Evolutionary conservation across 2,888 invertebrate genomes (phyloP), one percentile per base, ranked within the genome.

Genomic region (Eumacrocentrus americanus): DNA sequence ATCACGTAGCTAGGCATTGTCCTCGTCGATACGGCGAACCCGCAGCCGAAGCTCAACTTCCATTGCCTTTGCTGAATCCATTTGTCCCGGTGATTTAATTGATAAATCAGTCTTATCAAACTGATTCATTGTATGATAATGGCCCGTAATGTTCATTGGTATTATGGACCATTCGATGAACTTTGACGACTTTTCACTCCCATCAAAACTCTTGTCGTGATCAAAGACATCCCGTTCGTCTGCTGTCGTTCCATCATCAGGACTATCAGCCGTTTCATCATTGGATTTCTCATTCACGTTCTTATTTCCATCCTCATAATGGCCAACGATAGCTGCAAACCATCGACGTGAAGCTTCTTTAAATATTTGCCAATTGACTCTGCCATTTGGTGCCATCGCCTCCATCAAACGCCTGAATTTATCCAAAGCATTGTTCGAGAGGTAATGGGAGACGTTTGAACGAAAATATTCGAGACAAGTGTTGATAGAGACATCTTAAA

Each of bases 21-120:
- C 71, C 48, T 72, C 71, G 51, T 69, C 70, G 48, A 62, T 68
- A 20, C 65, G 65, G 34, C 67, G 67, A 29, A 73, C 62, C 16
- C 66, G 67, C 48, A 66, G 56, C 37, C 69, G 59, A 20, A 72
- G 63, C 50, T 72, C 70, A 25, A 67, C 48, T 44, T 62, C 60
- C 7, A 51, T 60, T 29, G 60, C 53, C 22, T 57, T 42, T 18
- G 62, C 61, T 4, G 48, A 53, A 47, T 52, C 55, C 35, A 65
- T 63, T 7, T 57, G 57, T n/a, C n/a, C 61, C 20, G 58, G 59
- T 2, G 65, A 64, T 29, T 64, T 63, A 11, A 52, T 46, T 34
- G 51, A 42, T 20, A 34, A 38, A 50, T 50, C 42, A 3, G 29
- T 12, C 16, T n/a, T 34, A 34, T 61, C 23, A 58, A 54, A 47